These are phyloP conservation scores for Anastatus disparis DNA, from an alignment of 1,140 invertebrate genomes.

Conservation along the genomic window DNA sequence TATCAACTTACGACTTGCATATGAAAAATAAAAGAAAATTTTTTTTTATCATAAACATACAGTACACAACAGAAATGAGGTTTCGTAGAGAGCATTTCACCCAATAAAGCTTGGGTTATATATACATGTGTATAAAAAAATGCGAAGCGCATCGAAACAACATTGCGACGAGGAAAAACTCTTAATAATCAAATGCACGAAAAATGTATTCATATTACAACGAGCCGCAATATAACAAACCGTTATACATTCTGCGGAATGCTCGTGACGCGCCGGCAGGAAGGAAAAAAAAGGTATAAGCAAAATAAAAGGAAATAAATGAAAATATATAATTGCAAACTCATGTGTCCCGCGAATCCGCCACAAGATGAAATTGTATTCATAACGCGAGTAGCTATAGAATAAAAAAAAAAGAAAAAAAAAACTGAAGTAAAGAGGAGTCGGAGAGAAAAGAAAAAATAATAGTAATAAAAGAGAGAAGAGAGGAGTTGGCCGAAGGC, in stretches of 20 bases:
- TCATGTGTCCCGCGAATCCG: background rate
- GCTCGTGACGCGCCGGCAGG: too few relatives aligned
- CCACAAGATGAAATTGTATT: slow-evolving; percentile 25
- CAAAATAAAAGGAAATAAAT: too few relatives aligned
- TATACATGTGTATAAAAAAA: slow-evolving; percentile 26
- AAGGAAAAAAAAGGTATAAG: too few relatives aligned
- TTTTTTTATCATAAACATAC: background rate
- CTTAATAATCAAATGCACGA: slow-evolving; percentile 24
- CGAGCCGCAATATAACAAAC: background rate
- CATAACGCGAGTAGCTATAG: background rate
- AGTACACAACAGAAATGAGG: background rate
- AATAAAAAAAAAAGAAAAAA: background rate
- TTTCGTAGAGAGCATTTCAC: background rate
- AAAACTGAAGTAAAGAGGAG: background rate
- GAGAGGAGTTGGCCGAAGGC: too few relatives aligned
- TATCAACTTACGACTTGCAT: too few relatives aligned
- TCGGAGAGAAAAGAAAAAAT: background rate
- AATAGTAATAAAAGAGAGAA: too few relatives aligned
- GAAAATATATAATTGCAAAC: slow-evolving; percentile 28
- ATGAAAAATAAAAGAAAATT: too few relatives aligned
- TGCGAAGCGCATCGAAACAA: background rate
- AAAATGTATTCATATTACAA: slow-evolving; percentile 26
- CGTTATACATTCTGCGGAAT: slow-evolving; percentile 2
- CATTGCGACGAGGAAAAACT: background rate
- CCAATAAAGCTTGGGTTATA: slow-evolving; percentile 2